Evolutionary conservation across 2,113 vertebrate genomes (phyloP).

Genomic region (Panthera uncia): DNA sequence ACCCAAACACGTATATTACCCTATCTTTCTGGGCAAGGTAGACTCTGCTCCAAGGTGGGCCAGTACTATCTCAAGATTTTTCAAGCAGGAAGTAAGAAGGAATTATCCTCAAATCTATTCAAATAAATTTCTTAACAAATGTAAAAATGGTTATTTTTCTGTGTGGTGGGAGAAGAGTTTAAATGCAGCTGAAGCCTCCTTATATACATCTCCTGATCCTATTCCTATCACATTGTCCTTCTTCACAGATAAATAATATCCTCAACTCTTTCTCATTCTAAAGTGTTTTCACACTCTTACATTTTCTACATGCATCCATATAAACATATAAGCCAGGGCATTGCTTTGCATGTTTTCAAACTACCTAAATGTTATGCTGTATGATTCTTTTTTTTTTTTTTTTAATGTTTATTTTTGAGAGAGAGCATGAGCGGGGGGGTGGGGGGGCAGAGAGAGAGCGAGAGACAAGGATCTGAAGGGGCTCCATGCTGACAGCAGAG

Average conservation of each 20-base stretch:
- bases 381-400: no score
- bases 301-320: neutral
- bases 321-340: neutral
- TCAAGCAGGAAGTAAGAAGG: neutral
- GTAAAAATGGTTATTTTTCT: neutral
- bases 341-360: neutral
- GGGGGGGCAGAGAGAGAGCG: no score
- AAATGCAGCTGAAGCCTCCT: neutral
- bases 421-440: no score
- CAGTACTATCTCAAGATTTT: neutral
- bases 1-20: neutral
- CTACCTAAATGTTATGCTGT: neutral
- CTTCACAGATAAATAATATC: neutral
- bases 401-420: no score
- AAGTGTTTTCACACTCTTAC: neutral
- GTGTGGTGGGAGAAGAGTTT: neutral
- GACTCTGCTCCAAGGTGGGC: neutral
- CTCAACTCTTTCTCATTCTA: neutral
- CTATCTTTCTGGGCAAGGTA: neutral
- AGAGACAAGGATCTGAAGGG: no score
- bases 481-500: no score
- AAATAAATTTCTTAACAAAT: neutral
- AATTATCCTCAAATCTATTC: neutral
- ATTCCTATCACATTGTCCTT: neutral
- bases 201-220: neutral